phyloP scores from a whole-genome alignment of 2,888 invertebrate species.

The Phasia obesa region DNA sequence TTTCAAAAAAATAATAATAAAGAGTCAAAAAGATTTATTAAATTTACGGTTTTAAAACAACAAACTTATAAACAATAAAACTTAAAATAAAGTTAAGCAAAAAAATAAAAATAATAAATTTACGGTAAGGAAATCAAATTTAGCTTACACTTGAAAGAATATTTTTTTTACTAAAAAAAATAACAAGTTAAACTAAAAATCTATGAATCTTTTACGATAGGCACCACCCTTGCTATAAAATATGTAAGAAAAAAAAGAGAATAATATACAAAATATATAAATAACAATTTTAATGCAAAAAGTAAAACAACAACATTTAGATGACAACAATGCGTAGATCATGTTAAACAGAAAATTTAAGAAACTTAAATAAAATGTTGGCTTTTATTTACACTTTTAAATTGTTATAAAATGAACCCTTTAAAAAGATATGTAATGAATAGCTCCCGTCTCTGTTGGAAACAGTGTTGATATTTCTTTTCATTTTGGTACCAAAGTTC shows the following conservation, averaged over 20 bases:
- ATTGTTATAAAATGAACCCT: neutral
- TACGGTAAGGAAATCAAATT: conserved; percentile 11
- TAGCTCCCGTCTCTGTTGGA: neutral
- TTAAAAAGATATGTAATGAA: neutral
- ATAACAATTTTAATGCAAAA: neutral
- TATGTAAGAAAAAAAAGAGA: conserved; percentile 70
- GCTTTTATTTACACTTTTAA: conserved; percentile 31
- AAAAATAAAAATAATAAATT: conserved; percentile 1
- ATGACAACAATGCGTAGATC: conserved; percentile 31
- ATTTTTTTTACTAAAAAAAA: conserved; percentile 3
- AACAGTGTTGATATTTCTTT: neutral
- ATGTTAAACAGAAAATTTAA: conserved; percentile 21
- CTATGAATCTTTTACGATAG: conserved; percentile 79
- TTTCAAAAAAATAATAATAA: conserved; percentile 7
- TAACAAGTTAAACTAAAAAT: conserved; percentile 74
- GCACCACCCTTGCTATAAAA: conserved; percentile 80
- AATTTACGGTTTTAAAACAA: conserved; percentile 13
- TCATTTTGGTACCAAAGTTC: neutral
- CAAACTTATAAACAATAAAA: conserved; percentile 55
- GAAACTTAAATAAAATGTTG: conserved; percentile 1
- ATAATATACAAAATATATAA: conserved; percentile 54
- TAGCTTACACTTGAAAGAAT: conserved; percentile 25
- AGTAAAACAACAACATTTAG: conserved; percentile 41
- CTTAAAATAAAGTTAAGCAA: conserved; percentile 41
- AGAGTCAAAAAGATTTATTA: conserved; percentile 26